Base-by-base conservation (phyloP, 2,797 vertebrate species). In the Hemibagrus guttatus region DNA sequence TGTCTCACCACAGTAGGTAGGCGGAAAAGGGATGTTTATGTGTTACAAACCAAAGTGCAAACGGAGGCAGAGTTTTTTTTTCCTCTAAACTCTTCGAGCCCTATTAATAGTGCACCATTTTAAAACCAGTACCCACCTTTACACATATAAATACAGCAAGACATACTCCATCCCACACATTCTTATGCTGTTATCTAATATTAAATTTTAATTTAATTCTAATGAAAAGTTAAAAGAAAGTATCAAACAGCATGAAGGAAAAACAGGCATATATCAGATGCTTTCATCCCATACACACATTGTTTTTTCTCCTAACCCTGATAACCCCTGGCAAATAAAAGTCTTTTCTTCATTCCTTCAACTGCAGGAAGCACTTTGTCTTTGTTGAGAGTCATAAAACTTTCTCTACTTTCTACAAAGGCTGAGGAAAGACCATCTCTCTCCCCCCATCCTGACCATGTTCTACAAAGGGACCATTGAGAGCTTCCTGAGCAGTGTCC, bases 11-110 rank as follows among this genome's bases (percentile, higher is more conserved):
- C 72, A 87, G 39, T 2, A 21, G 12, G 35, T 17, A 75, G 58
- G 74, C 21, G 28, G 19, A 66, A 46, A 76, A 71, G 74, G 23
- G 56, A 61, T 68, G 42, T 85, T 39, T 85, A 49, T 64, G 59
- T 64, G 23, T 81, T 81, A 63, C 19, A 80, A 80, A 16, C 7
- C 12, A n/a, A 46, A 64, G 14, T 63, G 3, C 8, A 23, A 31
- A 14, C 31, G 1, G 75, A 56, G 75, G 31, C 75, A 35, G 46
- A 7, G 46, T 8, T 31, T 59, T 79, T n/a, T 56, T 59, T 79
- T 8, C 31, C 54, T 39, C 52, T 7, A 31, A 56, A 56, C 75
- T 12, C 52, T 56, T 78, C 17, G 1, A 35, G 11, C 31, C 16
- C 8, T 78, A 78, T 78, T 58, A 58, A 76, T 56, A 78, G 52